These are phyloP conservation scores for Noctua fimbriata DNA, from an alignment of 2,888 invertebrate genomes.

Conservation along the genomic window DNA sequence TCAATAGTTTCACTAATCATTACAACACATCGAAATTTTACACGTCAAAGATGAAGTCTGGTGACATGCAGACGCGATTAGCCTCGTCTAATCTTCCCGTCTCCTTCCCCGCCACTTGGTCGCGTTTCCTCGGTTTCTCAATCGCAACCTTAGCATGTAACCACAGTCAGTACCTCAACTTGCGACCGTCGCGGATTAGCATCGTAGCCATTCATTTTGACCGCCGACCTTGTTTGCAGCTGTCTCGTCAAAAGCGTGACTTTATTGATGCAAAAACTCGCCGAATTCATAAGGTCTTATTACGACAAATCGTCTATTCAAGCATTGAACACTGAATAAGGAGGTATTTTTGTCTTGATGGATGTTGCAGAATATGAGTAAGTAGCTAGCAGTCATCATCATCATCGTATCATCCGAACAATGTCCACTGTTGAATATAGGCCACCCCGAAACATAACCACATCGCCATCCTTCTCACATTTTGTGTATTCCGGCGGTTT, in stretches of 20 bases:
- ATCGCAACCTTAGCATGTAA: background rate
- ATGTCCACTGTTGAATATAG: background rate
- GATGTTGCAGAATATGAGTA: background rate
- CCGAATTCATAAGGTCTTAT: slow-evolving; percentile 48
- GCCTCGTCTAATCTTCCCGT: slow-evolving; percentile 7
- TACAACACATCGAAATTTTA: background rate
- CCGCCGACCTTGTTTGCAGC: slow-evolving; percentile 39
- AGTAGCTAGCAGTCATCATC: background rate
- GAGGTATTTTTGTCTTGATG: background rate
- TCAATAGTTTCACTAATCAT: background rate
- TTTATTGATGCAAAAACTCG: slow-evolving; percentile 47
- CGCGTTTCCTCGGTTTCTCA: slow-evolving; percentile 44
- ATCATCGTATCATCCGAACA: background rate
- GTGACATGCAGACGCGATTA: background rate
- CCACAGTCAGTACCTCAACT: slow-evolving; percentile 6
- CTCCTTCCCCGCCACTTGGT: background rate
- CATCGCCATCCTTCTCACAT: background rate
- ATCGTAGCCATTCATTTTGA: slow-evolving; percentile 37
- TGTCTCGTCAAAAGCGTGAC: slow-evolving; percentile 50
- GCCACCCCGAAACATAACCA: background rate
- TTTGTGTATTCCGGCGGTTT: too few species aligned
- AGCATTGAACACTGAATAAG: background rate
- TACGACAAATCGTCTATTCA: slow-evolving; percentile 34
- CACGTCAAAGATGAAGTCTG: background rate
- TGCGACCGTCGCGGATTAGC: slow-evolving; percentile 30